Conservation (phyloP, 2,113 vertebrate species). For the Gallinago jamesoni region DNA sequence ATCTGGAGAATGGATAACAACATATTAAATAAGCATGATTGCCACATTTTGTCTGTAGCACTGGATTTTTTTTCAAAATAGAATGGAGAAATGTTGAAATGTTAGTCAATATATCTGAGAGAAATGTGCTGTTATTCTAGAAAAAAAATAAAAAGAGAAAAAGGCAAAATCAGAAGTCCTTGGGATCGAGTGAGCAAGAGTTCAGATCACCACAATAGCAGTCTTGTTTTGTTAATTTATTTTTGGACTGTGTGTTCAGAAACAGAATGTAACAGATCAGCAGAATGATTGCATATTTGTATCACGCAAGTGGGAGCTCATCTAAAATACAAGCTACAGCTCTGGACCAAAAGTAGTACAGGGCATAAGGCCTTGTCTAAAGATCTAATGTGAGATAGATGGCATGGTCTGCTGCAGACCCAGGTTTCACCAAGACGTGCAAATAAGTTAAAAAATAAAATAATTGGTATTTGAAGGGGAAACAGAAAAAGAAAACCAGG, state of each 20-base stretch:
- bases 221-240: not conserved
- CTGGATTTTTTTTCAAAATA: not conserved
- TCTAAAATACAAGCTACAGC: not conserved
- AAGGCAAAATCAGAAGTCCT: not conserved
- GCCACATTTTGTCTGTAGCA: not conserved
- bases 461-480: not conserved
- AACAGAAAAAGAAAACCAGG: fast-evolving
- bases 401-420: not conserved
- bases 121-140: not conserved
- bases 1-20: not conserved
- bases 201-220: not conserved
- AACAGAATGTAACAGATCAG: not conserved
- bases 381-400: not conserved
- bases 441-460: not conserved
- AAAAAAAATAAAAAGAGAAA: not conserved
- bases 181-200: not conserved
- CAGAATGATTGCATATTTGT: not conserved
- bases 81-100: not conserved
- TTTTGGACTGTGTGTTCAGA: not conserved
- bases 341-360: not conserved
- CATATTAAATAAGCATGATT: not conserved
- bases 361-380: not conserved
- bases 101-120: not conserved
- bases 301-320: not conserved
- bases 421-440: not conserved